Percentiles rank a stretch among this genome's conserved stretches.
Conservation (phyloP, 2,888 invertebrate genomes). For the Diplazon laetatorius region DNA sequence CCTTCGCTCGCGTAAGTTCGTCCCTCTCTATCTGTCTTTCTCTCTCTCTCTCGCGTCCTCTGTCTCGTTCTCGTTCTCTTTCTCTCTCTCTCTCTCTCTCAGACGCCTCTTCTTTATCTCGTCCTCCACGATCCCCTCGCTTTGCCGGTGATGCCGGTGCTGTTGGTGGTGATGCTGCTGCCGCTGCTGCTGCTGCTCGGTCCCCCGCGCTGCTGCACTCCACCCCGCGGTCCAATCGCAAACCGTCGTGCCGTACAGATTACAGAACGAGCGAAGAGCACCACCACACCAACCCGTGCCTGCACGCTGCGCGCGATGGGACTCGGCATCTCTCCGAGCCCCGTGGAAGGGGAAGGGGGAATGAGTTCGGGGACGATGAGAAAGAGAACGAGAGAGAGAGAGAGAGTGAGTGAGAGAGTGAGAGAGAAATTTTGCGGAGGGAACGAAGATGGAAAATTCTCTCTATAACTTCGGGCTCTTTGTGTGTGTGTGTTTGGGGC, state of each 20-base stretch:
- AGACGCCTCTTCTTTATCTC: constrained; percentile 25
- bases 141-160: constrained; percentile 11
- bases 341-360: constrained; percentile 53
- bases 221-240: constrained; percentile 77
- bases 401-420: too few relatives aligned
- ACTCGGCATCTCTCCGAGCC: background rate
- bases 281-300: constrained; percentile 38
- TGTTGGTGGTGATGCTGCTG: background rate
- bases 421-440: background rate
- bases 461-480: constrained; percentile 50
- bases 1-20: constrained; percentile 23
- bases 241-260: constrained; percentile 76
- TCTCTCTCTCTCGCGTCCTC: constrained; percentile 25
- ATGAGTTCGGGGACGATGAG: constrained; percentile 57
- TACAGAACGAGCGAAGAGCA: constrained; percentile 75
- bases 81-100: constrained; percentile 21
- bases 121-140: constrained; percentile 33
- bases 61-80: constrained; percentile 29
- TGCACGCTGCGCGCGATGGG: constrained; percentile 41
- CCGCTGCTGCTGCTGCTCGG: constrained; percentile 31
- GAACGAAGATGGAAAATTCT: constrained; percentile 52
- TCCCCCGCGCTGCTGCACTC: constrained; percentile 66
- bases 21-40: constrained; percentile 12
- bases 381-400: constrained; percentile 46
- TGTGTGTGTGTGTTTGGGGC: background rate